Conservation (phyloP, 2,113 vertebrate species). For the Rhabdornis inornatus region DNA sequence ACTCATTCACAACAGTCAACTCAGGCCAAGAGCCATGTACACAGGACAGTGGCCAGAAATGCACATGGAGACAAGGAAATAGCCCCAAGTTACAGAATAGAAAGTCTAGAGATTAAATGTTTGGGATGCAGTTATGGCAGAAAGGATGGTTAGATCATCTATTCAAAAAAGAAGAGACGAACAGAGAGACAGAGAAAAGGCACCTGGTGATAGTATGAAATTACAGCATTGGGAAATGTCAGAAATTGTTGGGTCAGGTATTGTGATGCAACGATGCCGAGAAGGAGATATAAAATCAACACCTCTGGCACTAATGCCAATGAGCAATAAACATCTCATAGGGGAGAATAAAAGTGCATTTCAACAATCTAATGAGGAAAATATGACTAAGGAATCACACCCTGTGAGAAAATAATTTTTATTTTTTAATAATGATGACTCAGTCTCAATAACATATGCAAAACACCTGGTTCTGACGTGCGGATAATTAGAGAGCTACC, state of each 20-base stretch:
- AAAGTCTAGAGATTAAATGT: not conserved
- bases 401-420: constrained; percentile 55
- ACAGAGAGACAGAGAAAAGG: not conserved
- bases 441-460: constrained; percentile 5
- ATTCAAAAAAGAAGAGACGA: not conserved
- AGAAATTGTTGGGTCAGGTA: not conserved
- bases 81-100: fast-evolving
- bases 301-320: constrained; percentile 6
- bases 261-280: not conserved
- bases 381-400: constrained; percentile 65
- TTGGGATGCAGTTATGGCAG: not conserved
- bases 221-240: constrained; percentile 13
- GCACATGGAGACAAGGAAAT: not conserved
- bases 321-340: constrained; percentile 41
- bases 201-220: not conserved
- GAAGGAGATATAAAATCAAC: constrained; percentile 39
- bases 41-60: not conserved
- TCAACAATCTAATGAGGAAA: constrained; percentile 50
- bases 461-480: constrained; percentile 29
- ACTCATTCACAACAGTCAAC: not conserved
- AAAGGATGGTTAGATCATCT: not conserved
- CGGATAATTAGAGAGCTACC: constrained; percentile 16
- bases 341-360: constrained; percentile 36
- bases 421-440: constrained; percentile 53
- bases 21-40: not conserved